A percentile compares a stretch with the other conserved stretches of the same genome.
Evolutionary conservation across 2,888 invertebrate genomes (phyloP).

Genomic region (Phasia obesa): DNA sequence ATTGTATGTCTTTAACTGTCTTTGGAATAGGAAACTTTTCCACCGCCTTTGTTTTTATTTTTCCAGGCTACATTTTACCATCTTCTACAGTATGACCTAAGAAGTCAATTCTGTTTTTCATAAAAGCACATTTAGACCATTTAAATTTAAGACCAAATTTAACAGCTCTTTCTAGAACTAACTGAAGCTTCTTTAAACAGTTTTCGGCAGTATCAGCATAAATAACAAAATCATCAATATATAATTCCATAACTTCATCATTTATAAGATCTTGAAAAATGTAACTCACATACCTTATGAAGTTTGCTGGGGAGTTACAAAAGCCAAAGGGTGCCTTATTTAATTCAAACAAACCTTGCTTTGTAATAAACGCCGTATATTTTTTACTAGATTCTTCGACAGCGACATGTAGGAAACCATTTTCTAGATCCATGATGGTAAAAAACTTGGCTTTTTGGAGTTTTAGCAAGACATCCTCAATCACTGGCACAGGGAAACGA

Average conservation of each 20-base stretch:
- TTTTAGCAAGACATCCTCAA: conserved; percentile 56
- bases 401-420: conserved; percentile 60
- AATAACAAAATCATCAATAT: conserved; percentile 58
- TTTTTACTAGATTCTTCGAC: conserved; percentile 47
- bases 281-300: conserved; percentile 56
- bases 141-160: conserved; percentile 63
- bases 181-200: conserved; percentile 49
- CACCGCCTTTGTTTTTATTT: background rate
- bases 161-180: conserved; percentile 43
- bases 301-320: conserved; percentile 58
- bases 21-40: background rate
- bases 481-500: conserved; percentile 63
- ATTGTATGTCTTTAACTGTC: conserved; percentile 12
- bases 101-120: conserved; percentile 56
- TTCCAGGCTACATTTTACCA: conserved; percentile 43
- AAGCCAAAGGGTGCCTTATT: conserved; percentile 51
- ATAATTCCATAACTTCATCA: conserved; percentile 10
- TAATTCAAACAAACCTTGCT: conserved; percentile 53
- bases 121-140: conserved; percentile 67
- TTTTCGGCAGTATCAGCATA: conserved; percentile 58
- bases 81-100: conserved; percentile 55
- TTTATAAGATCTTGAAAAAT: conserved; percentile 61
- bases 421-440: conserved; percentile 56
- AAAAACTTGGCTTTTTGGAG: conserved; percentile 42
- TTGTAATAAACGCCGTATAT: conserved; percentile 51